Conservation (phyloP, 2,113 vertebrate genomes). For the Geococcyx californianus region DNA sequence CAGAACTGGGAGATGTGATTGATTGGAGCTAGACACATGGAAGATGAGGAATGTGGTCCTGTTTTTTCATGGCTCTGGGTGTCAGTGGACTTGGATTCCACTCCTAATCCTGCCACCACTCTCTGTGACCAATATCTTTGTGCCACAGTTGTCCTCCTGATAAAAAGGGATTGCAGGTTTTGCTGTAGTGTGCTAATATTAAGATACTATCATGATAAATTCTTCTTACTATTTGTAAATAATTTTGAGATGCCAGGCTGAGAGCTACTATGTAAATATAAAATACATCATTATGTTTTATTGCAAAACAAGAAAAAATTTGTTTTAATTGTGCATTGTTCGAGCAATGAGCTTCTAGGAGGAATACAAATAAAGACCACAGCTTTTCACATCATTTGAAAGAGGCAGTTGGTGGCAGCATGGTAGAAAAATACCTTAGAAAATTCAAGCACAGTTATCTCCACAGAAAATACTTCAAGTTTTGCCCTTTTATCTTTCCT, state of each 20-base stretch:
- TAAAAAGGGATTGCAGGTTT: neutral
- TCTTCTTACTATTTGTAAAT: neutral
- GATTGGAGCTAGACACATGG: neutral
- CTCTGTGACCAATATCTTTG: neutral
- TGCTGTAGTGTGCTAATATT: neutral
- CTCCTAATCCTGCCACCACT: neutral
- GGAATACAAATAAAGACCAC: constrained; percentile 14
- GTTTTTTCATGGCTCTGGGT: neutral
- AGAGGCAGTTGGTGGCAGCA: neutral
- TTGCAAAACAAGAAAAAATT: neutral
- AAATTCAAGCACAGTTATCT: constrained; percentile 7
- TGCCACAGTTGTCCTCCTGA: neutral
- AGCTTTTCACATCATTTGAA: constrained; percentile 19
- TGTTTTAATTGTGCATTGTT: neutral
- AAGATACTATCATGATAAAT: neutral
- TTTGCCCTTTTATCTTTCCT: constrained; percentile 27
- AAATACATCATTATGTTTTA: neutral
- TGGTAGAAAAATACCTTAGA: neutral
- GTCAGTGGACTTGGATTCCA: neutral
- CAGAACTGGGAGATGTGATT: neutral
- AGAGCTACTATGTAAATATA: neutral
- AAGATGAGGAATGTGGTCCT: accelerated
- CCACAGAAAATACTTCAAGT: neutral
- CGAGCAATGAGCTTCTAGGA: neutral
- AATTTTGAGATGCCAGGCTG: neutral